Evolutionary conservation across 2,888 invertebrate genomes (phyloP), one percentile per base, ranked within the genome.

Genomic region (Polydrusus pterygomalis): DNA sequence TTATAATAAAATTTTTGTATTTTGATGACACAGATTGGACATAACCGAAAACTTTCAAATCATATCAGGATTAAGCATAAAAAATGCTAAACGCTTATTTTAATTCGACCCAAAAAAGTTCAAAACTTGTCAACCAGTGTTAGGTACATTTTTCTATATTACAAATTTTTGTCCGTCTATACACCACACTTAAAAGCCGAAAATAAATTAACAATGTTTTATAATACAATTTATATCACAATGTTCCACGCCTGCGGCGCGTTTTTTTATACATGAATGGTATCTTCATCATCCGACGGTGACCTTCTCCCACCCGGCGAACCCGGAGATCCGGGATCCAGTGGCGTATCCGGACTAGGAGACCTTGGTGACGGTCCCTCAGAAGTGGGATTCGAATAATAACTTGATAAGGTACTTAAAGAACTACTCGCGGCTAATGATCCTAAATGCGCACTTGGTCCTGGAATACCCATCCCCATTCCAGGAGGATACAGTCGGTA

Each of bases 341-440:
- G 88, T 80, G 91, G 92, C 17, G 91, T 88, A 88, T 91, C 81
- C 86, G 90, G 87, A 81, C 86, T 85, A 75, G 87, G 86, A 15
- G 86, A 84, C 60, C 87, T 89, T 83, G 83, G 90, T 85, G 86
- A 90, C 85, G 85, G 90, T 86, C 85, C 90, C 88, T 88, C 90
- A 87, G 82, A 89, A 87, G 80, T 90, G 84, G 79, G 91, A 87
- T 60, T 90, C 87, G 89, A 89, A 82, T 91, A 91, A 79, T 90
- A 91, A 81, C 88, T 90, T 80, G 90, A 90, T 67, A 91, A 83
- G 43, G 90, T 89, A 63, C 90, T 89, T 58, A 91, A 84, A 20
- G 93, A 91, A 83, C 91, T 93, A 79, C 94, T 93, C 73, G 92
- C 94, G 11, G 94, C 92, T 15, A 93, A 87, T 10, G 91, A 90